Evolutionary conservation across 2,113 vertebrate genomes (phyloP).

Genomic region (Neolamprologus modestus): DNA sequence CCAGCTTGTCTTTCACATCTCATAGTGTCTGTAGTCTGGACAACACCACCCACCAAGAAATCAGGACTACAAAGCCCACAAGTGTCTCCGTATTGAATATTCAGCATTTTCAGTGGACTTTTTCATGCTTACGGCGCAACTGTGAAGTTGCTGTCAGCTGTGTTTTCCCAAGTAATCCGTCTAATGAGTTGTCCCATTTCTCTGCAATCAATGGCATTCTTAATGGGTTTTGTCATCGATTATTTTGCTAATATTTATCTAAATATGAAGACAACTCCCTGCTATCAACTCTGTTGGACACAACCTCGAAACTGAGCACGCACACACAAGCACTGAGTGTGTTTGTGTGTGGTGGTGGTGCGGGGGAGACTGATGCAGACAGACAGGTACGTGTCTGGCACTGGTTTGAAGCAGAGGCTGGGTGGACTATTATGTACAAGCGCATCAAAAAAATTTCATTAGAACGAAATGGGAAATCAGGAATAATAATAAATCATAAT

Average conservation of each 20-base stretch:
- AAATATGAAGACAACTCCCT: neutral
- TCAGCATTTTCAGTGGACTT: neutral
- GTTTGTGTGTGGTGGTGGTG: neutral
- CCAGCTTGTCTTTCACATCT: neutral
- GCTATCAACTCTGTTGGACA: neutral
- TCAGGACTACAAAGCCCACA: neutral
- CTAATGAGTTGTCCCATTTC: neutral
- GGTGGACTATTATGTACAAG: neutral
- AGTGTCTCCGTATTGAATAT: neutral
- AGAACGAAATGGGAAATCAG: neutral
- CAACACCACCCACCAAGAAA: neutral
- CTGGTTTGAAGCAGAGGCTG: neutral
- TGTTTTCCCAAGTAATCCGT: neutral
- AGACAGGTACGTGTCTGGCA: neutral
- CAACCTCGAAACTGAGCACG: neutral
- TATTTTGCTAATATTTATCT: neutral
- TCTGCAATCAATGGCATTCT: neutral
- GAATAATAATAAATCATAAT: neutral
- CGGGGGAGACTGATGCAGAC: neutral
- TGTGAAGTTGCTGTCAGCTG: neutral
- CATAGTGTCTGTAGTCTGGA: neutral
- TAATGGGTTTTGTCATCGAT: neutral
- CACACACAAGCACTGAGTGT: neutral
- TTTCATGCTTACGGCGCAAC: neutral
- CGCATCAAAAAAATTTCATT: neutral